Percentiles rank a stretch among this genome's conserved stretches.
Evolutionary conservation across 1,140 invertebrate genomes (phyloP).

Genomic region (Hyphantria cunea): DNA sequence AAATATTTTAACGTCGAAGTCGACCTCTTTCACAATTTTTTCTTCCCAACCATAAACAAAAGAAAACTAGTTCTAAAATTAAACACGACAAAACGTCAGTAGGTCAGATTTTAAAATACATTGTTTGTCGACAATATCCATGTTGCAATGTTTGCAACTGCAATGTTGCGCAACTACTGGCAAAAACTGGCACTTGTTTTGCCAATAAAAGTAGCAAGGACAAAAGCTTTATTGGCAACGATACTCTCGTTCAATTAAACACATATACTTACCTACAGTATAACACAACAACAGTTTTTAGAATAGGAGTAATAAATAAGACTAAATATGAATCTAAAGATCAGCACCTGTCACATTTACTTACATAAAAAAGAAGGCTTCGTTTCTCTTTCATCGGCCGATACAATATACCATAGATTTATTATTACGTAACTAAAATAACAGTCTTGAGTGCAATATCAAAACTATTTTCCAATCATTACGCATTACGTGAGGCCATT

Average conservation of each 20-base stretch:
- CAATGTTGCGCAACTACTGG: slow-evolving; percentile 50
- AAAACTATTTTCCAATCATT: slow-evolving; percentile 8
- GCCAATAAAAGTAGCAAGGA: slow-evolving; percentile 32
- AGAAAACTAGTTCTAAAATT: slow-evolving; percentile 43
- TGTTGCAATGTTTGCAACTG: slow-evolving; percentile 65
- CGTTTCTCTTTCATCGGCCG: not conserved
- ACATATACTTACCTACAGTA: too few relatives aligned
- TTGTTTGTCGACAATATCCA: slow-evolving; percentile 40
- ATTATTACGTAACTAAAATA: slow-evolving; percentile 14
- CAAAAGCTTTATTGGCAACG: slow-evolving; percentile 15
- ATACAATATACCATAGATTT: slow-evolving; percentile 3
- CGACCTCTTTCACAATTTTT: too few relatives aligned
- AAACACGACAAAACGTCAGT: slow-evolving; percentile 33
- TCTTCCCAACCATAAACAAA: slow-evolving; percentile 1
- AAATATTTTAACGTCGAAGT: too few relatives aligned
- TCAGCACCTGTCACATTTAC: too few relatives aligned
- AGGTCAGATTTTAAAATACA: slow-evolving; percentile 49
- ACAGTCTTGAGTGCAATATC: slow-evolving; percentile 1
- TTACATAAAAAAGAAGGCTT: not conserved
- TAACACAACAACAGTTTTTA: too few relatives aligned
- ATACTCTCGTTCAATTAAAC: slow-evolving; percentile 34
- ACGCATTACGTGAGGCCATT: slow-evolving; percentile 12
- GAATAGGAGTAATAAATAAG: too few relatives aligned
- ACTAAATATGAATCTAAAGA: too few relatives aligned
- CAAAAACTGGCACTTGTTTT: slow-evolving; percentile 46